Percentiles rank a stretch among this genome's conserved stretches.
Evolutionary conservation across 2,888 invertebrate species (phyloP).

Genomic region (Ectemnius cavifrons): DNA sequence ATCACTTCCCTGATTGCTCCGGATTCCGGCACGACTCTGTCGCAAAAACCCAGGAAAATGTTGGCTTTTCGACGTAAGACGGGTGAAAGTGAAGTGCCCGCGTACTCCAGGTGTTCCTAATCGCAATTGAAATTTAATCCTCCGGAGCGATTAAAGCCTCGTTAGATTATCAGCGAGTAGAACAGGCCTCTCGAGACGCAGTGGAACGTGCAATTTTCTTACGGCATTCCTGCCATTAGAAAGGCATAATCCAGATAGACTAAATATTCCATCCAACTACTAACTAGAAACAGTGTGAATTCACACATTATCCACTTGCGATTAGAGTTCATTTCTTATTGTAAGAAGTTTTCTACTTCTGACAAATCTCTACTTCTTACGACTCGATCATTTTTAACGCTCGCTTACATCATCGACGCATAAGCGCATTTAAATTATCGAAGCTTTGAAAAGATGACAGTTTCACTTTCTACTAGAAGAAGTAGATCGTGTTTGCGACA

Average conservation of each 20-base stretch:
- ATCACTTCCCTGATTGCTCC: background rate
- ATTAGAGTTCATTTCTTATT: background rate
- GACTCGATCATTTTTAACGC: too few species aligned
- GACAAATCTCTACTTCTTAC: too few species aligned
- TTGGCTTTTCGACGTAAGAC: background rate
- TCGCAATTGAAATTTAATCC: constrained; percentile 49
- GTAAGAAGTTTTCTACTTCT: too few species aligned
- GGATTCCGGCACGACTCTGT: background rate
- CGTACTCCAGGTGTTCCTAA: background rate
- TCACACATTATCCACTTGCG: constrained; percentile 13
- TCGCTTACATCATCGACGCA: too few species aligned
- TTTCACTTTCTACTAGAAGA: background rate
- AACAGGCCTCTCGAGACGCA: too few species aligned
- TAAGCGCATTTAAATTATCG: too few species aligned
- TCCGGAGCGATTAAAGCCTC: constrained; percentile 50
- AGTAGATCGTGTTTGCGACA: constrained; percentile 29
- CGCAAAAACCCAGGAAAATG: background rate
- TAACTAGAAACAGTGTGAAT: constrained; percentile 38
- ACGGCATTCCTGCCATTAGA: constrained; percentile 49
- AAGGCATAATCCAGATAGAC: constrained; percentile 38
- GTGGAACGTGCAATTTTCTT: constrained; percentile 38
- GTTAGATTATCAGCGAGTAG: constrained; percentile 36
- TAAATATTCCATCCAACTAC: constrained; percentile 43
- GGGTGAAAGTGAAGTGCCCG: constrained; percentile 18
- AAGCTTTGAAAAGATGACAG: background rate